phyloP scores from a whole-genome alignment of 37 sponge, comb jelly and placozoan genomes.

The Halichondria panicea region DNA sequence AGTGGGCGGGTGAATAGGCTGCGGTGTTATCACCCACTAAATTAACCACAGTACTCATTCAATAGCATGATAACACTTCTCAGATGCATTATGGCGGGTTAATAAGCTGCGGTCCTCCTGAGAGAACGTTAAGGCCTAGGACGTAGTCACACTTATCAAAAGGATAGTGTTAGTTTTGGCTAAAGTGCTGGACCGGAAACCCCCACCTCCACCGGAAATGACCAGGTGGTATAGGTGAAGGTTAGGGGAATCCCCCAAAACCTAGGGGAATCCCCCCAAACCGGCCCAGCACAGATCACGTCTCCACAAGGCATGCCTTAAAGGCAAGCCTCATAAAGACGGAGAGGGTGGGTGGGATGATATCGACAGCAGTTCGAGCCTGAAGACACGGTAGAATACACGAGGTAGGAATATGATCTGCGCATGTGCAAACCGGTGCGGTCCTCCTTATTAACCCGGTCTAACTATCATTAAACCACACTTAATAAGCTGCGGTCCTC shows the following conservation, averaged over 20 bases:
- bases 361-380: background rate
- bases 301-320: background rate
- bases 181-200: background rate
- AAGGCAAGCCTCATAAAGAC: background rate
- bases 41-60: too few relatives aligned
- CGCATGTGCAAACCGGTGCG: background rate
- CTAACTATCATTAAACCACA: slow-evolving; percentile 19
- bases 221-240: background rate
- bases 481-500: slow-evolving; percentile 17
- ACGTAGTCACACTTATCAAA: too few relatives aligned
- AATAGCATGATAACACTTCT: too few relatives aligned
- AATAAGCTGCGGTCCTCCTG: too few relatives aligned
- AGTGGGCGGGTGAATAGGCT: too few relatives aligned
- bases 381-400: background rate
- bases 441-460: slow-evolving; percentile 20
- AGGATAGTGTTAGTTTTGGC: too few relatives aligned
- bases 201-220: background rate
- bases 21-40: too few relatives aligned
- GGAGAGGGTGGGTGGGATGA: background rate
- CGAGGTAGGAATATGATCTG: background rate
- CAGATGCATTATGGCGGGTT: too few relatives aligned
- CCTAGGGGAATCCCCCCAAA: background rate
- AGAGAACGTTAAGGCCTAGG: too few relatives aligned
- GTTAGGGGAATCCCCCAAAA: too few relatives aligned
- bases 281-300: slow-evolving; percentile 12